A percentile compares a stretch with the other conserved stretches of the same genome.
Evolutionary conservation across 2,888 invertebrate genomes (phyloP).

Genomic region (Thymelicus sylvestris): DNA sequence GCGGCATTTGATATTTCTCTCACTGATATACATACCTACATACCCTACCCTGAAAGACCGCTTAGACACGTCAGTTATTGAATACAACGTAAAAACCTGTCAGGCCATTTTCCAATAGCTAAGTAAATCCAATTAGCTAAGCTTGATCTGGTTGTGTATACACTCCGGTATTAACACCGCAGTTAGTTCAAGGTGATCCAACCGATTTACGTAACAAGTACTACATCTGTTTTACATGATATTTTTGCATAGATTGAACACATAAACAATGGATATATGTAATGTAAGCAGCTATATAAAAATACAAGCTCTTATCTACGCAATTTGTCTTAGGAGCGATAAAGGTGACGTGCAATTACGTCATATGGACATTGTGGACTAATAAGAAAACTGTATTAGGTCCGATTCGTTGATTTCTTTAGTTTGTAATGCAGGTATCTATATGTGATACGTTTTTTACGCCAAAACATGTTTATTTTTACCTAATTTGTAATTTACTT

Average conservation of each 20-base stretch:
- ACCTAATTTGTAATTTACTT: no score
- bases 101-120: not conserved
- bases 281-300: constrained; percentile 3
- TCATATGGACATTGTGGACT: not conserved
- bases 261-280: constrained; percentile 12
- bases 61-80: no score
- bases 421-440: no score
- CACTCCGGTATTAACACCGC: constrained; percentile 10
- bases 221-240: constrained; percentile 10
- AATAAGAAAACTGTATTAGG: no score
- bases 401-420: no score
- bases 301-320: not conserved
- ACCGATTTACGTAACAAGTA: constrained; percentile 26
- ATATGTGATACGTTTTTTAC: no score
- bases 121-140: constrained; percentile 28
- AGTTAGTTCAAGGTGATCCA: constrained; percentile 25
- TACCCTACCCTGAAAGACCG: no score
- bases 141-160: constrained; percentile 8
- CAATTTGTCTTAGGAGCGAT: constrained; percentile 1
- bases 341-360: not conserved
- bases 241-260: constrained; percentile 16
- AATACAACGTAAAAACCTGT: not conserved
- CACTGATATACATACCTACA: no score
- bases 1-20: no score
- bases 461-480: no score